Percentiles rank a stretch among this genome's conserved stretches.
Evolutionary conservation across 2,797 vertebrate genomes (phyloP).

Genomic region (Taenioides sp.): DNA sequence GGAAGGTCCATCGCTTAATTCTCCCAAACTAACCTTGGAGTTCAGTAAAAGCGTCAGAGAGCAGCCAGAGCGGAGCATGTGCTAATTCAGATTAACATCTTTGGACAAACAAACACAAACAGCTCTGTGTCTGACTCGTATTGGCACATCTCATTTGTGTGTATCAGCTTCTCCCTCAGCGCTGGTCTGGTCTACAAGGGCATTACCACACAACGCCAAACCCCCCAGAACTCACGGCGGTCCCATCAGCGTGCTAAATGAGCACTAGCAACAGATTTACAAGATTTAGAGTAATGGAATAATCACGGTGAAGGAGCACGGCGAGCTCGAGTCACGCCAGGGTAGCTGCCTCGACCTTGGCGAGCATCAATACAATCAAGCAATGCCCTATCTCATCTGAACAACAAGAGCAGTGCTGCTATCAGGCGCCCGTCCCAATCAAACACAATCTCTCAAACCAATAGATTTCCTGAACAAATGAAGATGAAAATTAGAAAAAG

Average conservation of each 20-base stretch:
- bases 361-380: slow-evolving; percentile 52
- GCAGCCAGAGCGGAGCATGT: slow-evolving; percentile 32
- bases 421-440: slow-evolving; percentile 20
- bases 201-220: slow-evolving; percentile 36
- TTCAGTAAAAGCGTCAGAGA: slow-evolving; percentile 17
- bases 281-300: slow-evolving; percentile 66
- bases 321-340: slow-evolving; percentile 46
- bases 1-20: no score
- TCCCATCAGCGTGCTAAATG: slow-evolving; percentile 49
- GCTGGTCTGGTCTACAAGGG: background rate
- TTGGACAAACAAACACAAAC: slow-evolving; percentile 48
- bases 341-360: slow-evolving; percentile 49
- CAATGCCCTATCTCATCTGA: slow-evolving; percentile 24
- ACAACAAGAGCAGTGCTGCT: slow-evolving; percentile 19
- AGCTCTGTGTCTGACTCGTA: slow-evolving; percentile 31
- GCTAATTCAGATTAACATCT: slow-evolving; percentile 32
- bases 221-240: slow-evolving; percentile 18
- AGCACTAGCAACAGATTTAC: slow-evolving; percentile 55
- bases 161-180: slow-evolving; percentile 31
- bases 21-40: background rate
- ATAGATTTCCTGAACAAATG: slow-evolving; percentile 33
- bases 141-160: slow-evolving; percentile 14
- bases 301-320: slow-evolving; percentile 52
- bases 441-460: slow-evolving; percentile 34
- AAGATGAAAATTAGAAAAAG: slow-evolving; percentile 10